Conservation (phyloP, 1,140 invertebrate genomes). For the Ceratosolen fusciceps region DNA sequence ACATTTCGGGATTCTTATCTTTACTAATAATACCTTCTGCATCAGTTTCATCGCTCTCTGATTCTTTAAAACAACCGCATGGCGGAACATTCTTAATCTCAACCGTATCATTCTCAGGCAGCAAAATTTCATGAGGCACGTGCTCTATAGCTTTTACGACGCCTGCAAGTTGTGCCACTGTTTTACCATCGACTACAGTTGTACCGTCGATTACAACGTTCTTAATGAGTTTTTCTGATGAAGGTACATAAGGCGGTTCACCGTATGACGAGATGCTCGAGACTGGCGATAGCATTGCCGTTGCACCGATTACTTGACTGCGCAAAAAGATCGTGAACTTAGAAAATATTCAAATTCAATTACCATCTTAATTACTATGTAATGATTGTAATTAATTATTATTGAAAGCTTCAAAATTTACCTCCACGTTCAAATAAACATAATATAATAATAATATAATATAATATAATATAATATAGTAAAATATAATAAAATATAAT, state of each 20-base stretch:
- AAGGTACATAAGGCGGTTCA: slow-evolving; percentile 44
- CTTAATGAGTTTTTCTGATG: slow-evolving; percentile 53
- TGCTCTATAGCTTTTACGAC: slow-evolving; percentile 51
- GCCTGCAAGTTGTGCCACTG: slow-evolving; percentile 52
- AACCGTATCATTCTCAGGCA: slow-evolving; percentile 3
- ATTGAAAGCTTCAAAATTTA: too few relatives aligned
- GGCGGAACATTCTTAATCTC: slow-evolving; percentile 56
- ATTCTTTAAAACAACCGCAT: slow-evolving; percentile 55
- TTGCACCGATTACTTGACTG: slow-evolving; percentile 55
- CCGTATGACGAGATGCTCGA: slow-evolving; percentile 43
- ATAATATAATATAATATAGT: too few relatives aligned
- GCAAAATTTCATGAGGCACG: slow-evolving; percentile 44
- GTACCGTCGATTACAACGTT: slow-evolving; percentile 54
- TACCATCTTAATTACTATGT: background rate
- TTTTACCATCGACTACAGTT: slow-evolving; percentile 50
- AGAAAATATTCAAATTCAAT: background rate
- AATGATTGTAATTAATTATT: background rate
- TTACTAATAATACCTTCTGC: slow-evolving; percentile 46
- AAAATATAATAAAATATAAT: too few relatives aligned
- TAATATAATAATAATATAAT: too few relatives aligned
- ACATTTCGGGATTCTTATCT: slow-evolving; percentile 53
- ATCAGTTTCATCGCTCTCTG: slow-evolving; percentile 48
- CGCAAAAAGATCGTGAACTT: background rate
- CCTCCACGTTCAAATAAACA: too few relatives aligned
- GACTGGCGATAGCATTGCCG: slow-evolving; percentile 57